Percentiles rank a stretch among this genome's conserved stretches.
Evolutionary conservation across 2,797 vertebrate species (phyloP).

Genomic region (Furcifer pardalis): DNA sequence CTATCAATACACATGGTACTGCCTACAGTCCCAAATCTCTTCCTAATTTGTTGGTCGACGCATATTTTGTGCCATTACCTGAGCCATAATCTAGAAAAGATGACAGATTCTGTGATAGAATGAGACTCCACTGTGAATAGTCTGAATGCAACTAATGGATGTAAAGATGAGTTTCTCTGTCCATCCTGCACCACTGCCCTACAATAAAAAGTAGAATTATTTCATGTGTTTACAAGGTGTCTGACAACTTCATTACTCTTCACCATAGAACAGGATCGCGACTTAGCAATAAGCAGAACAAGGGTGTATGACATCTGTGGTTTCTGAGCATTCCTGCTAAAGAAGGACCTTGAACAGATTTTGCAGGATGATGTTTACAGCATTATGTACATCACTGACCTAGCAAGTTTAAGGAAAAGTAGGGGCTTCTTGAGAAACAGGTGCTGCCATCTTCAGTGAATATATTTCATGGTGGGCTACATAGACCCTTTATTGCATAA

Average conservation of each 20-base stretch:
- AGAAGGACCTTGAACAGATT: neutral
- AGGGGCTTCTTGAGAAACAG: slow-evolving; percentile 29
- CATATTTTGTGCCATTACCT: neutral
- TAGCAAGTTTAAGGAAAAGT: slow-evolving; percentile 38
- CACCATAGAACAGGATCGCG: neutral
- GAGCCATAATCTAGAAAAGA: neutral
- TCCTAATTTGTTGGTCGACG: neutral
- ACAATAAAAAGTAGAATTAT: neutral
- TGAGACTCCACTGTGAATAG: neutral
- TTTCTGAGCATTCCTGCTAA: neutral
- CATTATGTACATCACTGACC: neutral
- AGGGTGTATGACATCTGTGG: neutral
- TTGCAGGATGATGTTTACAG: neutral
- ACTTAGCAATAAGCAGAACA: neutral
- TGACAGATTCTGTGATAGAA: neutral
- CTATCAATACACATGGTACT: neutral
- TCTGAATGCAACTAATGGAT: neutral
- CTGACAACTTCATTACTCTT: neutral
- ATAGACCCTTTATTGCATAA: slow-evolving; percentile 38
- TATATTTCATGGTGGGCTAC: slow-evolving; percentile 9
- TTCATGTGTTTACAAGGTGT: neutral
- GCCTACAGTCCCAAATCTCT: neutral
- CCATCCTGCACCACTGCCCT: neutral
- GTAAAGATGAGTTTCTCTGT: too few relatives aligned
- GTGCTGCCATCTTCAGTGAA: slow-evolving; percentile 6